phyloP scores from a whole-genome alignment of 2,888 invertebrate species.

The Lampropteryx suffumata region DNA sequence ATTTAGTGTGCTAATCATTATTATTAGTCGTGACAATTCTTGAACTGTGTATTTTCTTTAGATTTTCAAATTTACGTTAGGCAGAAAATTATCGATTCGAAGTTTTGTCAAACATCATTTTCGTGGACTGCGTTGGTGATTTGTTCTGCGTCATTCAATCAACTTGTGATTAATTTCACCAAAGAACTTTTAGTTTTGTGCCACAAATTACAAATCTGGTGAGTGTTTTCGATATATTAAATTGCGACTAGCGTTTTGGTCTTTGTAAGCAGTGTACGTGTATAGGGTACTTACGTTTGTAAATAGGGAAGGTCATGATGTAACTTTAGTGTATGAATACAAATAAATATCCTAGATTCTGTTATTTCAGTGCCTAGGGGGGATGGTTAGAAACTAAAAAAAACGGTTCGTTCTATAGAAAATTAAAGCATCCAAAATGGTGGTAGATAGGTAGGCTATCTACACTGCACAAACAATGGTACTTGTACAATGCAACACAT shows the following conservation, averaged over 20 bases:
- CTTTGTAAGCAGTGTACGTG: no score
- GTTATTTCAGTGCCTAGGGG: no score
- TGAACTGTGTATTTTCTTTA: conserved; percentile 54
- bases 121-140: conserved; percentile 61
- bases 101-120: conserved; percentile 65
- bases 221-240: conserved; percentile 32
- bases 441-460: no score
- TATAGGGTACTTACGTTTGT: no score
- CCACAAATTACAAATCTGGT: conserved; percentile 36
- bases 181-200: conserved; percentile 21
- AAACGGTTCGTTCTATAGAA: no score
- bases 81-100: conserved; percentile 64
- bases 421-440: no score
- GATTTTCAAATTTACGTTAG: conserved; percentile 57
- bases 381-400: no score
- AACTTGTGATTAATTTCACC: conserved; percentile 39
- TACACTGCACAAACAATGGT: no score
- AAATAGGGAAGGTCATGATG: conserved; percentile 49
- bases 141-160: conserved; percentile 67
- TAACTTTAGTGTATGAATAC: no score
- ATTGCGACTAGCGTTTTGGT: no score
- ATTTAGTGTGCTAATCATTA: conserved; percentile 65
- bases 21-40: conserved; percentile 60
- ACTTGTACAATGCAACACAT: no score
- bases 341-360: no score